A percentile compares a stretch with the other conserved stretches of the same genome.
Evolutionary conservation across 2,888 invertebrate species (phyloP).

Genomic region (Drosophila monieri): DNA sequence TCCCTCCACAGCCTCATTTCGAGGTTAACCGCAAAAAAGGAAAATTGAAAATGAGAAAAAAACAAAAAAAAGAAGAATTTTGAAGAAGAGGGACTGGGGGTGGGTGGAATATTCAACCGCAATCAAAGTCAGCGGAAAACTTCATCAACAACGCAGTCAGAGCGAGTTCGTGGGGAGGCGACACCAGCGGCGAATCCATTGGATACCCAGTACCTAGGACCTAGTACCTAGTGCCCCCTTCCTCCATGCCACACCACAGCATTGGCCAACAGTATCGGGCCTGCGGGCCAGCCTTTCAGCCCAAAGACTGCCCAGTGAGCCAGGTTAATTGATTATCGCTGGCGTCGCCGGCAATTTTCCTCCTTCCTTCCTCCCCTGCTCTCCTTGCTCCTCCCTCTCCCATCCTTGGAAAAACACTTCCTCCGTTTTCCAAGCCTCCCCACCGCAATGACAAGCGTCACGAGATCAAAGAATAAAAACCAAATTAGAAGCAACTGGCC

Average conservation of each 20-base stretch:
- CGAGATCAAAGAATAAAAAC: constrained; percentile 72
- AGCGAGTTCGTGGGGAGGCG: constrained; percentile 13
- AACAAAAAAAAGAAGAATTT: not conserved
- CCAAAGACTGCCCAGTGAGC: constrained; percentile 54
- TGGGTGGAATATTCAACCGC: constrained; percentile 39
- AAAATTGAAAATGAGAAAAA: constrained; percentile 17
- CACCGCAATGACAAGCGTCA: constrained; percentile 73
- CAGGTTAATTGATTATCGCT: constrained; percentile 75
- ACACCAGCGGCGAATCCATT: constrained; percentile 30
- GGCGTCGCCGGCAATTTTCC: constrained; percentile 37
- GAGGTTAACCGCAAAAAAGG: constrained; percentile 55
- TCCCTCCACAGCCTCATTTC: not conserved
- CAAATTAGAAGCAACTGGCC: constrained; percentile 66
- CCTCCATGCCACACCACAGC: not conserved
- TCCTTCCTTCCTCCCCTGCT: not conserved
- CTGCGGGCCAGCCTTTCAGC: constrained; percentile 1
- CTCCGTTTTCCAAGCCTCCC: constrained; percentile 22
- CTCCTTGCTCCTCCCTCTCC: constrained; percentile 22
- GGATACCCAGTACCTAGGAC: constrained; percentile 4
- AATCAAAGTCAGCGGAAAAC: constrained; percentile 53
- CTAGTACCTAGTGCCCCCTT: not conserved
- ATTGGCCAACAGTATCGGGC: not conserved
- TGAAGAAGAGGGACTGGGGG: constrained; percentile 6
- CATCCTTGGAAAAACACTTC: constrained; percentile 20
- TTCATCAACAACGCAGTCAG: constrained; percentile 18